These are phyloP conservation scores for Anoplophora glabripennis DNA, from an alignment of 1,140 invertebrate species.

Conservation along the genomic window DNA sequence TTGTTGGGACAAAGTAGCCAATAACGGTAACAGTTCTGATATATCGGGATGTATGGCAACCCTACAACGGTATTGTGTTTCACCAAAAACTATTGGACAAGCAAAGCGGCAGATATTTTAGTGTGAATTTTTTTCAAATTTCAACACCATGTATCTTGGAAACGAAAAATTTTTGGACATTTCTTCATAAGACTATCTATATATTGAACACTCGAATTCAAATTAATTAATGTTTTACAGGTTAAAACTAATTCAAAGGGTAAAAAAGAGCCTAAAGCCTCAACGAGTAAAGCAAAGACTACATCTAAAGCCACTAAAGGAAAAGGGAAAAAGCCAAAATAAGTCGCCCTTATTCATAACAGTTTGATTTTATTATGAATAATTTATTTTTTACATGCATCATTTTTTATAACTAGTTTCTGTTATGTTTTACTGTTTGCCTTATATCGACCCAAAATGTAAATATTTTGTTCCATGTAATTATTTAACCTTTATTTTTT, in stretches of 20 bases:
- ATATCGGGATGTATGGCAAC: too few relatives aligned
- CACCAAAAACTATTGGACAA: background rate
- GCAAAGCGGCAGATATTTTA: too few relatives aligned
- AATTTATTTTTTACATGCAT: background rate
- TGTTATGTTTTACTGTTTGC: background rate
- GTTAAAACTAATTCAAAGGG: constrained; percentile 10
- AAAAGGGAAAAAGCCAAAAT: constrained; percentile 9
- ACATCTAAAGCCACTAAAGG: constrained; percentile 1
- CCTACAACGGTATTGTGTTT: background rate
- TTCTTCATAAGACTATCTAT: too few relatives aligned
- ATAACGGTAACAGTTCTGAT: too few relatives aligned
- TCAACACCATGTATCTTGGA: too few relatives aligned
- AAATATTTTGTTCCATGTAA: background rate
- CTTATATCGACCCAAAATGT: background rate
- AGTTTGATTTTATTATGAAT: background rate
- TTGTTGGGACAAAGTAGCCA: too few relatives aligned
- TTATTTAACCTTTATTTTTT: background rate
- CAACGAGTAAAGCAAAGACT: background rate
- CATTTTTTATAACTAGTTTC: background rate
- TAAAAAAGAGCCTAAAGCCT: constrained; percentile 12
- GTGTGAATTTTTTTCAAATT: too few relatives aligned
- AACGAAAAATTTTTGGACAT: too few relatives aligned
- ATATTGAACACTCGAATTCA: too few relatives aligned
- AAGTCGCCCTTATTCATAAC: constrained; percentile 1
- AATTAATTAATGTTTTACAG: background rate